phyloP scores from a whole-genome alignment of 2,113 vertebrate species.

The Prionailurus viverrinus region DNA sequence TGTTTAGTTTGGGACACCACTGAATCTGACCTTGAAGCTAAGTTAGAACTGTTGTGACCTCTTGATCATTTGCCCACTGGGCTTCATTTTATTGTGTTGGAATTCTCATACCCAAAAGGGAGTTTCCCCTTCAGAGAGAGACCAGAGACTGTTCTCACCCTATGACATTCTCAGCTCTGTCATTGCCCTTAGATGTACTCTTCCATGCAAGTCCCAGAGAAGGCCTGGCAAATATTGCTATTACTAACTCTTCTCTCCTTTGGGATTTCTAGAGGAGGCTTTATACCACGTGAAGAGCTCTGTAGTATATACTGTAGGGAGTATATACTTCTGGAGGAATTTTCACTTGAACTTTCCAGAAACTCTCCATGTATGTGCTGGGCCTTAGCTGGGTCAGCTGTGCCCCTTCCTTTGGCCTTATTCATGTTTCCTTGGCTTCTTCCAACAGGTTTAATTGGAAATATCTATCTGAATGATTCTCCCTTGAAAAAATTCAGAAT shows the following conservation, averaged over 20 bases:
- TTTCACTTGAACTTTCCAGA: background rate
- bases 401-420: too few relatives aligned
- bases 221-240: background rate
- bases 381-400: rapidly evolving
- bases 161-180: background rate
- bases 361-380: too few relatives aligned
- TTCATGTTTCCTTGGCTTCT: slow-evolving; percentile 57
- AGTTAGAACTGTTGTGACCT: background rate
- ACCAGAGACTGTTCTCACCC: background rate
- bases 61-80: too few relatives aligned
- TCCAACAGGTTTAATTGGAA: slow-evolving; percentile 89
- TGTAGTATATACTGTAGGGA: too few relatives aligned
- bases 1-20: background rate
- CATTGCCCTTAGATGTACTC: rapidly evolving
- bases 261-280: background rate
- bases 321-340: background rate
- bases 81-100: background rate
- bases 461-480: slow-evolving; percentile 87
- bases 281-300: rapidly evolving
- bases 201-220: background rate
- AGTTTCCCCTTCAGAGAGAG: background rate
- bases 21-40: background rate
- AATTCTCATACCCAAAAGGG: background rate
- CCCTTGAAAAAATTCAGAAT: slow-evolving; percentile 90
- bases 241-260: background rate